phyloP scores from a whole-genome alignment of 2,113 vertebrate species.

The Kobus ellipsiprymnus region DNA sequence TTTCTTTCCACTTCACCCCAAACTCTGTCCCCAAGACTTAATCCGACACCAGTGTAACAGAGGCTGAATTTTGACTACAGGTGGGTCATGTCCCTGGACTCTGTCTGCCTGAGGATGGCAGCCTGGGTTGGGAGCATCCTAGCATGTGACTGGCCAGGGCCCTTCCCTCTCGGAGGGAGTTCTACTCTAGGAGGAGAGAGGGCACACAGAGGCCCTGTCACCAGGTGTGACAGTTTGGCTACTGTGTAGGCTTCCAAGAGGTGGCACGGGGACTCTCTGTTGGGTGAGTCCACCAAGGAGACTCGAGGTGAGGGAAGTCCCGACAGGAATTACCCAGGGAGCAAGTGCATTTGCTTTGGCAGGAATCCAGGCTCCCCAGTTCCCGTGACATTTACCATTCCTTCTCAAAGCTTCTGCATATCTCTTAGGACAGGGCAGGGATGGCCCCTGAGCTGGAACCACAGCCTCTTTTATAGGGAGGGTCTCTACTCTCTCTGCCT shows the following conservation, averaged over 20 bases:
- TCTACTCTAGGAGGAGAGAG: not conserved
- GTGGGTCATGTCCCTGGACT: not conserved
- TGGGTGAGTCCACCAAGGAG: not conserved
- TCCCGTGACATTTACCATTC: not conserved
- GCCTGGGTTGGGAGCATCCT: not conserved
- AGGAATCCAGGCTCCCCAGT: not conserved
- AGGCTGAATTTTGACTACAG: not conserved
- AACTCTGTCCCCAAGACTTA: not conserved
- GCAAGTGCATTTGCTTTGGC: constrained; percentile 25
- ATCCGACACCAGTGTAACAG: rapidly evolving
- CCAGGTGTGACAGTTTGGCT: not conserved
- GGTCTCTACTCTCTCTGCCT: not conserved
- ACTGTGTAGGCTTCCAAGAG: not conserved
- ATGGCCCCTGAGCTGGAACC: not conserved
- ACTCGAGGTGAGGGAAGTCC: not conserved
- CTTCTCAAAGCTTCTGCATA: not conserved
- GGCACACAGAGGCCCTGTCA: not conserved
- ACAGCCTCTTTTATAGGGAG: not conserved
- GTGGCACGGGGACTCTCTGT: rapidly evolving
- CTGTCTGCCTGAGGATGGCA: not conserved
- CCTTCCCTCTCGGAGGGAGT: no score
- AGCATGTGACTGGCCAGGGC: not conserved
- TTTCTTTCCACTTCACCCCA: not conserved
- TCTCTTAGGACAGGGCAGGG: not conserved
- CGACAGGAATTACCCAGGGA: not conserved